Conservation (phyloP, 2,797 vertebrate species). For the Macrochelys suwanniensis region DNA sequence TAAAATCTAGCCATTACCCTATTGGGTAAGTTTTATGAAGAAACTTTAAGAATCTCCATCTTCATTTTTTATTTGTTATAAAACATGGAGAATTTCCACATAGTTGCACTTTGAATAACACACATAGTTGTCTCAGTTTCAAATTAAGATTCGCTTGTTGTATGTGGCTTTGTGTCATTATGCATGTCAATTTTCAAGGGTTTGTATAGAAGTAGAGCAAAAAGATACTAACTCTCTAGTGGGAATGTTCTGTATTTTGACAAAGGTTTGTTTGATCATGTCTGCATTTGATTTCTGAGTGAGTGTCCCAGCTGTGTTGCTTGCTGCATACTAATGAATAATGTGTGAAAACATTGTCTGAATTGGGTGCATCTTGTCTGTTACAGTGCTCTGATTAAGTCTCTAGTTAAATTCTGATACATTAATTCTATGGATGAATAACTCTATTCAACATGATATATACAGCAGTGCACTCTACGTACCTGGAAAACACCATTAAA, state of each 20-base stretch:
- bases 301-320: not conserved
- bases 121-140: not conserved
- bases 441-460: not conserved
- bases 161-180: conserved; percentile 24
- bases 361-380: not conserved
- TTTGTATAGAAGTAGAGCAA: not conserved
- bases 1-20: not conserved
- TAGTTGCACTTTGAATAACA: not conserved
- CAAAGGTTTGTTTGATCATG: not conserved
- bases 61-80: conserved; percentile 47
- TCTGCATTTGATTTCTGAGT: not conserved
- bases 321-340: not conserved
- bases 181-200: conserved; percentile 23
- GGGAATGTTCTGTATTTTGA: not conserved
- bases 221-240: too few species aligned
- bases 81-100: conserved; percentile 59
- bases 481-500: not conserved
- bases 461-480: not conserved
- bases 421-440: not conserved
- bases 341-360: not conserved
- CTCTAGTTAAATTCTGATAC: conserved; percentile 20
- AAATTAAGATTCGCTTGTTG: conserved; percentile 15
- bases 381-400: not conserved
- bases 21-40: not conserved
- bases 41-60: conserved; percentile 31